phyloP scores from a whole-genome alignment of 2,113 vertebrate genomes.

The Dunckerocampus dactyliophorus region DNA sequence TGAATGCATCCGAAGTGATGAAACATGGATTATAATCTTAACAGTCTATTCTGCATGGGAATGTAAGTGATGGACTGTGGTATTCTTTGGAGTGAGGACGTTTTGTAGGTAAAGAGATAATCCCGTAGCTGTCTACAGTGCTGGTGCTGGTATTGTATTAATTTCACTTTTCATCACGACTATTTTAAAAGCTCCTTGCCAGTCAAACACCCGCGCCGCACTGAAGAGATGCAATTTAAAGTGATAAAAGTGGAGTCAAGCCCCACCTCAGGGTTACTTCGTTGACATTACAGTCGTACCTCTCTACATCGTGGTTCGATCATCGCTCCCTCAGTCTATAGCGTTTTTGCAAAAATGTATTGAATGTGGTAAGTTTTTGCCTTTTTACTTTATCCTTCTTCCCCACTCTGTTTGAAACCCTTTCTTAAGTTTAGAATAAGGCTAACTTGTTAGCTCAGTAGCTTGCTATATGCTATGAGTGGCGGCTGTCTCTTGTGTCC shows the following conservation, averaged over 20 bases:
- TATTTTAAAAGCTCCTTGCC: constrained; percentile 11
- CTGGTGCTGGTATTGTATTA: constrained; percentile 3
- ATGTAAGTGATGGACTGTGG: background rate
- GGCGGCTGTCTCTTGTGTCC: no score
- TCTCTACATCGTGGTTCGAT: no score
- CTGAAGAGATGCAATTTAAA: constrained; percentile 16
- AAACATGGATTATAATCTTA: background rate
- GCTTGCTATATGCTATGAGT: no score
- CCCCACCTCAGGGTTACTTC: constrained; percentile 10
- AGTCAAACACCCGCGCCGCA: constrained; percentile 18
- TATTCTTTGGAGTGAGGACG: background rate
- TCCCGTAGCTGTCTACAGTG: background rate
- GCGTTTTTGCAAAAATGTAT: no score
- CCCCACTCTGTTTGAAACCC: no score
- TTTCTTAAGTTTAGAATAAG: no score
- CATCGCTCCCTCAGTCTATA: no score
- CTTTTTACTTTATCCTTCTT: no score
- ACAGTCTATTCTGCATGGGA: background rate
- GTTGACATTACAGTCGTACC: no score
- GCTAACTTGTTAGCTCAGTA: no score
- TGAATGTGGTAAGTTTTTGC: no score
- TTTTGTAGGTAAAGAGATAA: background rate
- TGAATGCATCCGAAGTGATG: background rate
- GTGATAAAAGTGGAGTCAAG: constrained; percentile 2
- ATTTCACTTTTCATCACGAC: constrained; percentile 22